phyloP scores from a whole-genome alignment of 2,113 vertebrate species.

The Cyanoderma ruficeps region DNA sequence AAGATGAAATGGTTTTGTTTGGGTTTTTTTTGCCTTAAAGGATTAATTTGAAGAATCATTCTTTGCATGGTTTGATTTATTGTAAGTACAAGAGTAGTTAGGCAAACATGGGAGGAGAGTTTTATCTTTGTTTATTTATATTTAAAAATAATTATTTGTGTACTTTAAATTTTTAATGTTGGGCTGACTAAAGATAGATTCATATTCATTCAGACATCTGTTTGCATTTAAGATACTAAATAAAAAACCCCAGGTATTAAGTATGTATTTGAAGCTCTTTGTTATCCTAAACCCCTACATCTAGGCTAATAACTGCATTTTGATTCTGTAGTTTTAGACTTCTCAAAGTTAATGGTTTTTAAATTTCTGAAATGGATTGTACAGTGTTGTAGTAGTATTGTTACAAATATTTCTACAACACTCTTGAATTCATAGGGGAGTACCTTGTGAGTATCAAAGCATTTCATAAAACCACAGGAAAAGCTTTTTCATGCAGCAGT shows the following conservation, averaged over 20 bases:
- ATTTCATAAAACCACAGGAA: neutral
- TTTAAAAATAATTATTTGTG: neutral
- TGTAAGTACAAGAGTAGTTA: neutral
- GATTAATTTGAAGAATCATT: neutral
- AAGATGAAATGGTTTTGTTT: neutral
- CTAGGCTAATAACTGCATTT: neutral
- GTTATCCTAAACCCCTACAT: neutral
- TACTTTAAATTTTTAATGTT: neutral
- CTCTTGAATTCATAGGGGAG: neutral
- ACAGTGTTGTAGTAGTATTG: neutral
- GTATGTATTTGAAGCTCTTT: neutral
- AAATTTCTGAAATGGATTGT: neutral
- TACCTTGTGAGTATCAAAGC: neutral
- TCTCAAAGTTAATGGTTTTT: neutral
- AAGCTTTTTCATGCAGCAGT: neutral
- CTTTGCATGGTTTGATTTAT: neutral
- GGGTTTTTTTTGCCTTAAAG: neutral
- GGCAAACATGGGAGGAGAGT: neutral
- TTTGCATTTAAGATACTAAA: neutral
- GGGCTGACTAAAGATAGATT: neutral
- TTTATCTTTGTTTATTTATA: neutral
- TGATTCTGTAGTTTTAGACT: neutral
- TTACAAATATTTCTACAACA: neutral
- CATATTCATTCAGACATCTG: neutral
- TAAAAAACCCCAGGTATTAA: rapidly evolving